A percentile compares a stretch with the other conserved stretches of the same genome.
These are phyloP conservation scores for Spheniscus mendiculus DNA, from an alignment of 2,113 vertebrate genomes.

Conservation along the genomic window DNA sequence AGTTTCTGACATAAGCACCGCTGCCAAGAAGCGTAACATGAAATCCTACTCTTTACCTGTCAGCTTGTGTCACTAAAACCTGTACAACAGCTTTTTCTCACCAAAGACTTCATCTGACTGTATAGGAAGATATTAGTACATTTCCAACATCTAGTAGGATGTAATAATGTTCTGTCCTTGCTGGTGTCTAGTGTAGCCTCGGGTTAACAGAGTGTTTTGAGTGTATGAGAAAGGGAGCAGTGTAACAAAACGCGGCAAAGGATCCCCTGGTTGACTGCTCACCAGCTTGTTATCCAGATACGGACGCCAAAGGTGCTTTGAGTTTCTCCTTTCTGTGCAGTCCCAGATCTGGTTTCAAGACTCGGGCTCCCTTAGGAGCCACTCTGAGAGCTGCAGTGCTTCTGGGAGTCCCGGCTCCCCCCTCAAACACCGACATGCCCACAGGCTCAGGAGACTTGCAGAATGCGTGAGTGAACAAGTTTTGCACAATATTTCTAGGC, in stretches of 20 bases:
- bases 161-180: not conserved
- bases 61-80: not conserved
- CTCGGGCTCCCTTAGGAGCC: not conserved
- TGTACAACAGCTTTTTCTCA: not conserved
- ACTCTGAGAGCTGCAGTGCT: not conserved
- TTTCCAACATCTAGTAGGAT: not conserved
- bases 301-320: not conserved
- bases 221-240: not conserved
- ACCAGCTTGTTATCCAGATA: not conserved
- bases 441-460: not conserved
- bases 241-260: accelerated
- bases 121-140: not conserved
- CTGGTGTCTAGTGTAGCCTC: not conserved
- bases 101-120: not conserved
- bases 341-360: not conserved
- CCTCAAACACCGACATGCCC: no score
- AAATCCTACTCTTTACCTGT: not conserved
- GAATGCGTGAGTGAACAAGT: not conserved
- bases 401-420: not conserved
- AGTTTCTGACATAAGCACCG: not conserved
- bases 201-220: not conserved
- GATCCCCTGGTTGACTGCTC: not conserved
- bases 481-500: not conserved
- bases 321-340: not conserved
- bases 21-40: not conserved